These are phyloP conservation scores for Coecobrya sp. DNA, from an alignment of 2,888 invertebrate genomes.

Conservation along the genomic window DNA sequence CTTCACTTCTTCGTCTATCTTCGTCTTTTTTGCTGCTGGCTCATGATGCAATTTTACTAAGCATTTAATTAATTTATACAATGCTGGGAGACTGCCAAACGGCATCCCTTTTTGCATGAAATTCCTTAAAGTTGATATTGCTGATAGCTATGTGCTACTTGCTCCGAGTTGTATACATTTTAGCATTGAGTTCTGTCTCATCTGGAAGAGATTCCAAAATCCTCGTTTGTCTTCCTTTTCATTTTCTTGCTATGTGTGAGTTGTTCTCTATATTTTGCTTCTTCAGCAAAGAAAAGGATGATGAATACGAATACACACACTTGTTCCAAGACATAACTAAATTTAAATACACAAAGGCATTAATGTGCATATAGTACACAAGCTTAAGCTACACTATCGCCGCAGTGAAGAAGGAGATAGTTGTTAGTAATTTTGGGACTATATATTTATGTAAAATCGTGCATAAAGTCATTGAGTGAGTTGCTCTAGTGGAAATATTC, in stretches of 20 bases:
- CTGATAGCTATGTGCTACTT: constrained; percentile 47
- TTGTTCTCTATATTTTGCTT: constrained; percentile 19
- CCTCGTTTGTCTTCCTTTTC: constrained; percentile 42
- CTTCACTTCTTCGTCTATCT: constrained; percentile 57
- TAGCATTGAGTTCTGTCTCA: constrained; percentile 61
- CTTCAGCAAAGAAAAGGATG: constrained; percentile 43
- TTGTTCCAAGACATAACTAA: not conserved
- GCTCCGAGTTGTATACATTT: not conserved
- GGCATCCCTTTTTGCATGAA: constrained; percentile 69
- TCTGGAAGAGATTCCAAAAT: constrained; percentile 57
- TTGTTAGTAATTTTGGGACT: constrained; percentile 57
- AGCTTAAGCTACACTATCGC: not conserved
- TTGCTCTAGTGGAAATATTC: constrained; percentile 70
- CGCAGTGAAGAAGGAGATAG: not conserved
- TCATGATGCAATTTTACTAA: constrained; percentile 83
- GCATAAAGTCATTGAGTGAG: constrained; percentile 71
- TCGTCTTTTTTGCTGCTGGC: constrained; percentile 74
- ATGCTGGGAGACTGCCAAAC: constrained; percentile 81
- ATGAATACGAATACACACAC: not conserved
- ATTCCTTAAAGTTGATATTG: constrained; percentile 57
- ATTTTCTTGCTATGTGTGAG: constrained; percentile 32
- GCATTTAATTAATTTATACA: constrained; percentile 84
- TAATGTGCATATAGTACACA: not conserved
- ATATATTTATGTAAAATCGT: constrained; percentile 77
- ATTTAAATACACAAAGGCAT: not conserved